Conservation (phyloP, 1,140 invertebrate genomes). For the Halictus rubicundus region DNA sequence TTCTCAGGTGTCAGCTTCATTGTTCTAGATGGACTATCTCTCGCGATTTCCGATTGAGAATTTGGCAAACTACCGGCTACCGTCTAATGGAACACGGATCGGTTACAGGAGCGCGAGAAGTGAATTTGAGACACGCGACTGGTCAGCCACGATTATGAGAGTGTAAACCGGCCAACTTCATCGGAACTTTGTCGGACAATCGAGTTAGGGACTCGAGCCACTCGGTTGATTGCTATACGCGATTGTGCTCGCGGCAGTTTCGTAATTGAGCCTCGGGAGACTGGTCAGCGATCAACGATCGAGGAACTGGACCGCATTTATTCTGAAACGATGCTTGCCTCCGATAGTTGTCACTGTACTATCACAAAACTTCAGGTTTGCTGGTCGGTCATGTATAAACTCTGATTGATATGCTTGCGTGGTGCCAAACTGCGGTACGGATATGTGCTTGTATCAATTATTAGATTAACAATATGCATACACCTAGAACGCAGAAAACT, state of each 20-base stretch:
- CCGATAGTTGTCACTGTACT: too few relatives aligned
- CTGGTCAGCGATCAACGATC: neutral
- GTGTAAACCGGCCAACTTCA: slow-evolving; percentile 21
- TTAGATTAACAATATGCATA: too few relatives aligned
- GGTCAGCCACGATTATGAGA: slow-evolving; percentile 16
- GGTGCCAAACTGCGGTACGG: too few relatives aligned
- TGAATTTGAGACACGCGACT: neutral
- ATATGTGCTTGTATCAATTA: too few relatives aligned
- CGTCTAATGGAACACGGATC: neutral
- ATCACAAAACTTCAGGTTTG: too few relatives aligned
- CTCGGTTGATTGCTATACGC: neutral
- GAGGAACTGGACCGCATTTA: neutral
- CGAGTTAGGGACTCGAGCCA: slow-evolving; percentile 6
- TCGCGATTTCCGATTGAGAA: too few relatives aligned
- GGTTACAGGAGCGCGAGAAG: neutral
- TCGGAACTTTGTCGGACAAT: neutral
- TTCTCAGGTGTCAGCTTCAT: too few relatives aligned
- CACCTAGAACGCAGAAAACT: too few relatives aligned
- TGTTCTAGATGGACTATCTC: too few relatives aligned
- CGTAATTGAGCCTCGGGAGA: neutral
- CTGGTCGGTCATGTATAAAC: too few relatives aligned
- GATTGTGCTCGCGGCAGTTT: slow-evolving; percentile 18
- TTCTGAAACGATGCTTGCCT: neutral
- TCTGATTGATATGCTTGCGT: too few relatives aligned
- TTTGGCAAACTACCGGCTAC: neutral